These are phyloP conservation scores for Hyles lineata DNA, from an alignment of 2,888 invertebrate species.

Conservation along the genomic window DNA sequence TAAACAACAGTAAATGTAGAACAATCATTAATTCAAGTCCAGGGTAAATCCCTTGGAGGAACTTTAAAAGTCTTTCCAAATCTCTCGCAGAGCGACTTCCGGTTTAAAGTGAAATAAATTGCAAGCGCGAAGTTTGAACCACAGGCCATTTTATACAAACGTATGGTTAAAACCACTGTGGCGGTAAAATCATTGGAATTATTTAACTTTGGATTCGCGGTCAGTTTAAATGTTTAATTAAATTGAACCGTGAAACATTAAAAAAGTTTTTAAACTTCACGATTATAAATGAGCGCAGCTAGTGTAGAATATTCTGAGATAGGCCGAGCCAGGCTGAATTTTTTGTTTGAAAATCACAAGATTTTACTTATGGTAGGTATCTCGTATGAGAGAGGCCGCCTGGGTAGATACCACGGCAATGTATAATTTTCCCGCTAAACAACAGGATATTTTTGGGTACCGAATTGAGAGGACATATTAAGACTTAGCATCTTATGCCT, in stretches of 20 bases:
- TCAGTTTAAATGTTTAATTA: background rate
- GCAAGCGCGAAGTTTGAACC: conserved; percentile 9
- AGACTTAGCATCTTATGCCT: no score
- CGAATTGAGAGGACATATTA: no score
- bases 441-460: no score
- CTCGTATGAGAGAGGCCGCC: no score
- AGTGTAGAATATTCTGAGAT: no score
- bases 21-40: conserved; percentile 1
- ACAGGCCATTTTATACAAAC: background rate
- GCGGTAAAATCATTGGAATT: background rate
- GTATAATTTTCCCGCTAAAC: no score
- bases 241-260: background rate
- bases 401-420: no score
- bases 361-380: background rate
- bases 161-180: background rate
- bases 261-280: background rate
- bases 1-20: background rate
- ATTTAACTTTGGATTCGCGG: background rate
- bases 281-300: no score
- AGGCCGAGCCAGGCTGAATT: no score
- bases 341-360: background rate
- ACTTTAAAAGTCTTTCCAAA: conserved; percentile 10
- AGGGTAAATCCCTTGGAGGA: background rate
- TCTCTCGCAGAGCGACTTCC: background rate
- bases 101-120: conserved; percentile 16